Evolutionary conservation across 1,140 invertebrate genomes (phyloP).

Genomic region (Drosophila bipectinata): DNA sequence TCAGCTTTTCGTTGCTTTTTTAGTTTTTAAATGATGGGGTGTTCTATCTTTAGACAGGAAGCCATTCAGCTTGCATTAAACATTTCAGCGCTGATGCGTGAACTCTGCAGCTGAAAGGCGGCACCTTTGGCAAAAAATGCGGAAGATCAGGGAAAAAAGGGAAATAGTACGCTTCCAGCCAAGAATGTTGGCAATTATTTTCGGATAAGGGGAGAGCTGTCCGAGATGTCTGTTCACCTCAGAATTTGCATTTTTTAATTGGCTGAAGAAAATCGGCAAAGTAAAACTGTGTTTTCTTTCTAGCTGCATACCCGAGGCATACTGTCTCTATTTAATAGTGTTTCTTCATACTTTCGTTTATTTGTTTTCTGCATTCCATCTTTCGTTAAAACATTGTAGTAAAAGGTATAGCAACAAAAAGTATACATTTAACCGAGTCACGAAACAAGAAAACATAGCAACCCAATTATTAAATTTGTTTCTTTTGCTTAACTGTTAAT

Average conservation of each 20-base stretch:
- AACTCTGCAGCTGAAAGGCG: slow-evolving; percentile 65
- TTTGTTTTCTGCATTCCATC: background rate
- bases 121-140: slow-evolving; percentile 59
- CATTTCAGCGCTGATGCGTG: slow-evolving; percentile 71
- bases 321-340: background rate
- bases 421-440: slow-evolving; percentile 1
- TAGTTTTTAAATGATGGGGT: slow-evolving; percentile 34
- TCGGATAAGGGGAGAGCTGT: background rate
- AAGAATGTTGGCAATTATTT: slow-evolving; percentile 26
- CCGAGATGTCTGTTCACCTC: background rate
- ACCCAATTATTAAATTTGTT: slow-evolving; percentile 6
- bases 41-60: slow-evolving; percentile 39
- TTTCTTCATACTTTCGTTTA: background rate
- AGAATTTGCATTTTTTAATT: slow-evolving; percentile 8
- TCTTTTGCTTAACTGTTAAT: slow-evolving; percentile 1
- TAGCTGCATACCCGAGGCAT: background rate
- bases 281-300: background rate
- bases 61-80: slow-evolving; percentile 72
- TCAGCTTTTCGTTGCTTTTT: slow-evolving; percentile 9
- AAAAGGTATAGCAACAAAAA: background rate
- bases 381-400: slow-evolving; percentile 3
- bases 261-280: slow-evolving; percentile 1
- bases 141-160: slow-evolving; percentile 70
- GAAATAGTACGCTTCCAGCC: slow-evolving; percentile 4
- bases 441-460: slow-evolving; percentile 5